A percentile compares a stretch with the other conserved stretches of the same genome.
phyloP scores from a whole-genome alignment of 2,113 vertebrate species.

The Paratilapia polleni region DNA sequence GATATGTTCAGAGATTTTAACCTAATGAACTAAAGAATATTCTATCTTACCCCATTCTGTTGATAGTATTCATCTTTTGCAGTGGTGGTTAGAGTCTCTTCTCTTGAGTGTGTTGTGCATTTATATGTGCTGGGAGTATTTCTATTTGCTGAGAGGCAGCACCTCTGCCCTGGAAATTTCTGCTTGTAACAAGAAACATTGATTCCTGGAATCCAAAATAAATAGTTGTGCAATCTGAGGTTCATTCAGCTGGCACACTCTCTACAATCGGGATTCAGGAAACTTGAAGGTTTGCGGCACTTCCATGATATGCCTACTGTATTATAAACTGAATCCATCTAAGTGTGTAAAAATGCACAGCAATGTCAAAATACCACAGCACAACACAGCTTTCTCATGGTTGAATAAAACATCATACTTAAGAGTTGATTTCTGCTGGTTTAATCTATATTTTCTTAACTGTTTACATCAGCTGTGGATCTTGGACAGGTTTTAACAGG shows the following conservation, averaged over 20 bases:
- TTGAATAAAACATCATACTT: not conserved
- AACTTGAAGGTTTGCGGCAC: not conserved
- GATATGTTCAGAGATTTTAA: not conserved
- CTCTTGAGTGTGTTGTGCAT: not conserved
- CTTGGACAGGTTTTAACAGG: not conserved
- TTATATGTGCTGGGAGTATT: slow-evolving; percentile 26
- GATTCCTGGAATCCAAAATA: slow-evolving; percentile 28
- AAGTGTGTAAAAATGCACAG: not conserved
- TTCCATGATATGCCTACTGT: not conserved
- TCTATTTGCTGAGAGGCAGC: slow-evolving; percentile 46
- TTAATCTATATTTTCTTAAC: not conserved
- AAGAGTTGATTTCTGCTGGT: not conserved
- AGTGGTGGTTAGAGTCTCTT: not conserved
- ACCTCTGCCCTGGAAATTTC: slow-evolving; percentile 7
- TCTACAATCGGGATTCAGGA: not conserved
- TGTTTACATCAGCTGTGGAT: not conserved
- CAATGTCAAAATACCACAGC: not conserved
- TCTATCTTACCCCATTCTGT: slow-evolving; percentile 59
- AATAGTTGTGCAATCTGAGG: slow-evolving; percentile 35
- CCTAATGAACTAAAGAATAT: not conserved
- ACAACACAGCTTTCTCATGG: not conserved
- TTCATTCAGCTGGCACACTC: not conserved
- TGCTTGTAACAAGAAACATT: not conserved
- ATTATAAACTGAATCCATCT: not conserved
- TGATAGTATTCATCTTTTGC: not conserved